phyloP scores from a whole-genome alignment of 92 coral and sea anemone genomes.

The Siderastrea siderea region DNA sequence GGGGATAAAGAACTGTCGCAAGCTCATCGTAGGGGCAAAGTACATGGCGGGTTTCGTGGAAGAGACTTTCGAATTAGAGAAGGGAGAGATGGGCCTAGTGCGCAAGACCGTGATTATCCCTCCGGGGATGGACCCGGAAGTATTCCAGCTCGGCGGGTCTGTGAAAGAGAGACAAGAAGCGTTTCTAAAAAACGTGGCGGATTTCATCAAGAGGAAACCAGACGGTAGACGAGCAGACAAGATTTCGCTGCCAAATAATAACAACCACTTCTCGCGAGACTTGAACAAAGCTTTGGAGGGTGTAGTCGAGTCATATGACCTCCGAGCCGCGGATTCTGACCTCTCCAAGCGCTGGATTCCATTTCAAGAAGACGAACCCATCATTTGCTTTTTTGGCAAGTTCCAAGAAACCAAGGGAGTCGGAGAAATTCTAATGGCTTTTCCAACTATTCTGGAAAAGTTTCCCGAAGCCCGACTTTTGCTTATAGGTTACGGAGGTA shows the following conservation, averaged over 20 bases:
- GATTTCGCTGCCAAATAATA: slow-evolving; percentile 60
- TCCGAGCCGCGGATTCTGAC: slow-evolving; percentile 89
- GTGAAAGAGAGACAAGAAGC: slow-evolving; percentile 74
- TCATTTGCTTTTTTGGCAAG: slow-evolving; percentile 89
- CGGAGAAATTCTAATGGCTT: slow-evolving; percentile 86
- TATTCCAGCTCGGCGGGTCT: slow-evolving; percentile 75
- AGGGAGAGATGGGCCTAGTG: slow-evolving; percentile 66
- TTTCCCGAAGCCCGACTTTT: slow-evolving; percentile 81
- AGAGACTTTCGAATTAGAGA: slow-evolving; percentile 70
- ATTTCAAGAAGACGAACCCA: slow-evolving; percentile 75
- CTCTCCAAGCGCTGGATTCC: slow-evolving; percentile 86
- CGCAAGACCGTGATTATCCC: slow-evolving; percentile 80
- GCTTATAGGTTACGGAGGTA: slow-evolving; percentile 86
- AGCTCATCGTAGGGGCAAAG: slow-evolving; percentile 86
- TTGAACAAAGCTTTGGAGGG: slow-evolving; percentile 53
- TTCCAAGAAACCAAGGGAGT: slow-evolving; percentile 93
- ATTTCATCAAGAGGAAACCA: slow-evolving; percentile 78
- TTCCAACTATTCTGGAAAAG: slow-evolving; percentile 79
- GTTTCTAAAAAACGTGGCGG: slow-evolving; percentile 74
- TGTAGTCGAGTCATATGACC: slow-evolving; percentile 84
- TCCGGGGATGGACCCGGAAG: slow-evolving; percentile 92
- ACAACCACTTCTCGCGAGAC: slow-evolving; percentile 44
- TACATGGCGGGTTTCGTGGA: slow-evolving; percentile 69
- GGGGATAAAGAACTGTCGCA: slow-evolving; percentile 78
- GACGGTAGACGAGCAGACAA: slow-evolving; percentile 72